These are phyloP conservation scores for Mycalesis mineus DNA, from an alignment of 2,888 invertebrate species.

Conservation along the genomic window DNA sequence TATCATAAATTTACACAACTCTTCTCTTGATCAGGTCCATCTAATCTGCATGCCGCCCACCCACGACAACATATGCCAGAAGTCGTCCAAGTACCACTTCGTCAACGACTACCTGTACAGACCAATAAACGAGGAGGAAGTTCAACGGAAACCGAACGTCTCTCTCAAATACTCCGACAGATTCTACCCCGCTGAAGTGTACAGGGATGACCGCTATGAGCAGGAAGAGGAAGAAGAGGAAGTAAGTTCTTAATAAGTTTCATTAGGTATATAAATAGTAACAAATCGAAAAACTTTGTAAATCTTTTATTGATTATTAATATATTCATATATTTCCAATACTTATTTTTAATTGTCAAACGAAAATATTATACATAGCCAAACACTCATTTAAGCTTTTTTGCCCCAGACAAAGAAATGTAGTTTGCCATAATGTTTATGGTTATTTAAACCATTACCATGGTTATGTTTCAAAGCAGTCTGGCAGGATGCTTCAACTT, in stretches of 20 bases:
- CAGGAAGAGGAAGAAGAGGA: slow-evolving; percentile 71
- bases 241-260: slow-evolving; percentile 3
- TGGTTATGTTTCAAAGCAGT: too few relatives aligned
- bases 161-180: slow-evolving; percentile 89
- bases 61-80: slow-evolving; percentile 92
- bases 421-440: too few relatives aligned
- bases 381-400: too few relatives aligned
- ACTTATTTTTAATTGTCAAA: too few relatives aligned
- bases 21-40: slow-evolving; percentile 81
- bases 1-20: not conserved
- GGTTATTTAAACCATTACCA: too few relatives aligned
- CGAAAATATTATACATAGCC: too few relatives aligned
- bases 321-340: too few relatives aligned
- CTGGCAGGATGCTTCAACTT: too few relatives aligned
- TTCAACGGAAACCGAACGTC: slow-evolving; percentile 87
- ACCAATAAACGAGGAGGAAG: slow-evolving; percentile 90
- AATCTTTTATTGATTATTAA: too few relatives aligned
- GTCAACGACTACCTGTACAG: slow-evolving; percentile 95
- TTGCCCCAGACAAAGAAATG: too few relatives aligned
- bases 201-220: slow-evolving; percentile 80
- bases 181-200: slow-evolving; percentile 88
- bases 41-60: slow-evolving; percentile 95
- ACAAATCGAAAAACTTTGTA: too few relatives aligned
- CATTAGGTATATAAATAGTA: too few relatives aligned
- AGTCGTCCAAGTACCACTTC: slow-evolving; percentile 92